Conservation (phyloP, 2,797 vertebrate genomes). For the Anolis apletophallus region DNA sequence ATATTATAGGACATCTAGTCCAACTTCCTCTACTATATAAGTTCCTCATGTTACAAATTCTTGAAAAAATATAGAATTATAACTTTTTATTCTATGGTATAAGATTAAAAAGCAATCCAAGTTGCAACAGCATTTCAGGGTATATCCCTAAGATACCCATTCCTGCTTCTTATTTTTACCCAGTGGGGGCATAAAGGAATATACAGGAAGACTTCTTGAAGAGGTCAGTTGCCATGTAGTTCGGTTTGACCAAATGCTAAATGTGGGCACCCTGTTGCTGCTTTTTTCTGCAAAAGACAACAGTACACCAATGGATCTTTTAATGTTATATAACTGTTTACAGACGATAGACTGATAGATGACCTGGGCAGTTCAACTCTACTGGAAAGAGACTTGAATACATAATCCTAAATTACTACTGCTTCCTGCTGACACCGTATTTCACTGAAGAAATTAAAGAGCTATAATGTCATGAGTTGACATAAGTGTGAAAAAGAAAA, state of each 20-base stretch:
- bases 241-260: background rate
- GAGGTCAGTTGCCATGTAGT: background rate
- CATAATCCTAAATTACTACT: conserved; percentile 59
- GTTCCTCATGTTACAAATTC: too few relatives aligned
- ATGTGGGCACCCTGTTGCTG: background rate
- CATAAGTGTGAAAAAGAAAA: conserved; percentile 54
- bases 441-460: conserved; percentile 68
- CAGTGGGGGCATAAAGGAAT: background rate
- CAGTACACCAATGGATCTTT: conserved; percentile 9
- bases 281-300: background rate
- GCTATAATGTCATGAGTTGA: conserved; percentile 52
- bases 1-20: background rate
- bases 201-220: background rate
- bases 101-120: background rate
- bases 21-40: background rate
- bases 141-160: background rate
- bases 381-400: conserved; percentile 48
- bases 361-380: conserved; percentile 32
- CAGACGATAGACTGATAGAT: conserved; percentile 35
- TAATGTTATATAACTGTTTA: conserved; percentile 46
- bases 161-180: background rate
- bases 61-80: too few relatives aligned
- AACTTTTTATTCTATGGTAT: too few relatives aligned
- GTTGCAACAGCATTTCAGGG: background rate
- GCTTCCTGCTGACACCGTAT: conserved; percentile 50